Conservation (phyloP, 1,140 invertebrate genomes). For the Micrasema longulum region DNA sequence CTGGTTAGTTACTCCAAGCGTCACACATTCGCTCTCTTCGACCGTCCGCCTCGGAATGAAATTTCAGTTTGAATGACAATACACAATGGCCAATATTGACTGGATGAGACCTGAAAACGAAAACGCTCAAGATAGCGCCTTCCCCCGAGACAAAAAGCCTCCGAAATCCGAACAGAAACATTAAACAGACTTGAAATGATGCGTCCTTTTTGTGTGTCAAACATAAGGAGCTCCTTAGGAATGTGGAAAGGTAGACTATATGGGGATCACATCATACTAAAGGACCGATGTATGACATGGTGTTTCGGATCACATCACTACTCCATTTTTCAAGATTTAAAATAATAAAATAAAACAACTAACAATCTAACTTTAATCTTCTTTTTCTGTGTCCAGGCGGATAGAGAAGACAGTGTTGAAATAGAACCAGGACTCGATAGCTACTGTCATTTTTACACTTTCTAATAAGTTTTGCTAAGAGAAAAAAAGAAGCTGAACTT, state of each 20-base stretch:
- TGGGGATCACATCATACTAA: slow-evolving; percentile 25
- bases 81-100: neutral
- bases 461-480: no score
- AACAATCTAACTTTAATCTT: no score
- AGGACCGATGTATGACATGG: slow-evolving; percentile 30
- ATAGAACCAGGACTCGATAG: no score
- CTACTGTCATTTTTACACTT: no score
- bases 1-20: neutral
- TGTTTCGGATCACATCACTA: slow-evolving; percentile 24
- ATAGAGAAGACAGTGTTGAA: no score
- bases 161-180: neutral
- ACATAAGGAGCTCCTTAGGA: neutral
- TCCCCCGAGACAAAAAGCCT: neutral
- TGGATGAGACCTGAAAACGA: neutral
- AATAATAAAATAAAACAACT: no score
- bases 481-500: no score
- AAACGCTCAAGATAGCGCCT: neutral
- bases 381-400: no score
- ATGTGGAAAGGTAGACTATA: neutral
- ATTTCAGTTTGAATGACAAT: slow-evolving; percentile 3
- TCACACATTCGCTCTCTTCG: neutral
- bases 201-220: neutral
- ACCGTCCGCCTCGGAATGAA: slow-evolving; percentile 2
- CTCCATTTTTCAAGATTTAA: slow-evolving; percentile 5
- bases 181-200: neutral